Evolutionary conservation across 2,888 invertebrate genomes (phyloP).

Genomic region (Sepiola atlantica): DNA sequence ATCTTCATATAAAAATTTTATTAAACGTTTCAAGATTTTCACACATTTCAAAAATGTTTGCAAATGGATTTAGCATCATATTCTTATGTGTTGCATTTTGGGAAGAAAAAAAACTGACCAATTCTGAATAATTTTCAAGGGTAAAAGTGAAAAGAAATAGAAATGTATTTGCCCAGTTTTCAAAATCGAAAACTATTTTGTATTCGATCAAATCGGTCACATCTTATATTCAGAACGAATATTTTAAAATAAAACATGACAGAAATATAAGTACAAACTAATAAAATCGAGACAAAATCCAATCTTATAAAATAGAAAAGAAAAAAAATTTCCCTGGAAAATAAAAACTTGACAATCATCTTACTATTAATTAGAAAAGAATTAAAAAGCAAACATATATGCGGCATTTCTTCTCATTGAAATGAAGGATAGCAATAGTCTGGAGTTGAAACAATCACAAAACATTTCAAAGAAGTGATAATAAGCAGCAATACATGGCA

Average conservation of each 20-base stretch:
- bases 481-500: slow-evolving; percentile 10
- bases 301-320: neutral
- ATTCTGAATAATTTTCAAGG: neutral
- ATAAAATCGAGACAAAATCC: neutral
- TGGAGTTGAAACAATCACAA: neutral
- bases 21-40: neutral
- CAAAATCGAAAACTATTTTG: neutral
- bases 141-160: neutral
- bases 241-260: neutral
- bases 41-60: neutral
- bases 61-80: neutral
- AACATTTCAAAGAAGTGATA: slow-evolving; percentile 19
- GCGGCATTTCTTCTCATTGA: neutral
- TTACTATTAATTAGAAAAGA: neutral
- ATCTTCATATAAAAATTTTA: neutral
- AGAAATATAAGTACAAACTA: neutral
- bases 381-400: neutral
- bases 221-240: neutral
- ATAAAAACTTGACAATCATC: neutral
- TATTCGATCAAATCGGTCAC: neutral
- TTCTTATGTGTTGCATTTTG: neutral
- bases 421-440: neutral
- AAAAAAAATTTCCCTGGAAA: neutral
- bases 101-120: neutral
- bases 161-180: neutral